phyloP scores from a whole-genome alignment of 2,797 vertebrate species.

The Malurus splendens region DNA sequence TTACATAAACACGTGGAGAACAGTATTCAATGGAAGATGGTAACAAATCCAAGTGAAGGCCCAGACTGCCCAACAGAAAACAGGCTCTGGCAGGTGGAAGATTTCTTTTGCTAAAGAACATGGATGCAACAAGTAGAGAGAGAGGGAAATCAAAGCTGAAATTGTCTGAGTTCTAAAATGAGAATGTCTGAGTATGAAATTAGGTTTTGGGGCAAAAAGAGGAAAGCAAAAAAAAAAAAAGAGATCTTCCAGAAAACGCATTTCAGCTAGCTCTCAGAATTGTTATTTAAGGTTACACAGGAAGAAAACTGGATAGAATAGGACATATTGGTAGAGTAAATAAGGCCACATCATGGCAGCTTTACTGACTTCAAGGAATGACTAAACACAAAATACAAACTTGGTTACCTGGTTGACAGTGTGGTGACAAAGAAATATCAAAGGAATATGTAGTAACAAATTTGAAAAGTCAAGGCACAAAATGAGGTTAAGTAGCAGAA shows the following conservation, averaged over 20 bases:
- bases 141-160: neutral
- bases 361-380: neutral
- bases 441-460: neutral
- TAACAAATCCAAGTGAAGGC: neutral
- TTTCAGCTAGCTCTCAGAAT: neutral
- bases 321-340: neutral
- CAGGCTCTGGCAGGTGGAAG: neutral
- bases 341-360: neutral
- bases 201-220: neutral
- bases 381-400: neutral
- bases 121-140: neutral
- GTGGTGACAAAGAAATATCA: neutral
- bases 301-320: neutral
- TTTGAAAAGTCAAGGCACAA: neutral
- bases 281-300: neutral
- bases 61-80: neutral
- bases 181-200: neutral
- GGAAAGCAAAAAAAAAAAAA: neutral
- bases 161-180: neutral
- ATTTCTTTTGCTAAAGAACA: neutral
- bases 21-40: neutral
- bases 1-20: neutral
- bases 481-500: neutral
- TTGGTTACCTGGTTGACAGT: neutral
- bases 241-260: neutral